These are phyloP conservation scores for Thecocarcelia acutangulata DNA, from an alignment of 2,888 invertebrate species.

Conservation along the genomic window DNA sequence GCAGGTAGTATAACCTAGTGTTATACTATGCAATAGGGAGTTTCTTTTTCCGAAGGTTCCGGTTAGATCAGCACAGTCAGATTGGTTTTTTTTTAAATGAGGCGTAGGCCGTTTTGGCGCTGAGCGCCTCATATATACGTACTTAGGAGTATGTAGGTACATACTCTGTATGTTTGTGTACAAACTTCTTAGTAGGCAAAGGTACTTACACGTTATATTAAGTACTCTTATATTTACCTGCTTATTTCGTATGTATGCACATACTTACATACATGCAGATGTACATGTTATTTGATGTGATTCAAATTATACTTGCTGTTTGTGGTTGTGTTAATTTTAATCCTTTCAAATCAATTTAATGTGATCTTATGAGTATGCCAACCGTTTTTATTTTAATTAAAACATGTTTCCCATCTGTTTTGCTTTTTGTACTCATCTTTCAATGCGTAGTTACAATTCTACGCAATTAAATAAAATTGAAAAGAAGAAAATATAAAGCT, in stretches of 20 bases:
- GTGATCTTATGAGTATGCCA: conserved; percentile 26
- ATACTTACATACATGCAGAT: neutral
- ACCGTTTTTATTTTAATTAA: conserved; percentile 53
- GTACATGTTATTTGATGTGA: neutral
- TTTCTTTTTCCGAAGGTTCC: too few species aligned
- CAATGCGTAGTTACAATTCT: conserved; percentile 50
- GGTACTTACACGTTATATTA: too few species aligned
- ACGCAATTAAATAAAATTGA: conserved; percentile 58
- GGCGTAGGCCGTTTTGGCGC: too few species aligned
- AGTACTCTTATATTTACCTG: too few species aligned
- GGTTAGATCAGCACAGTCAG: too few species aligned
- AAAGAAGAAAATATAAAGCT: neutral
- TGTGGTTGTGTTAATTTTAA: neutral
- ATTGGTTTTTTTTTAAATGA: too few species aligned
- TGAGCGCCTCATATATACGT: too few species aligned
- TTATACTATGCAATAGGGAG: too few species aligned
- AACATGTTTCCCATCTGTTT: conserved; percentile 62
- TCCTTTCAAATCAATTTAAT: conserved; percentile 23
- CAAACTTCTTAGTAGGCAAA: too few species aligned
- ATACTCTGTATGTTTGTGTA: too few species aligned
- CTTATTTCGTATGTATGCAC: neutral
- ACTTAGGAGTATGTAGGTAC: too few species aligned
- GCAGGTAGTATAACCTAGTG: too few species aligned
- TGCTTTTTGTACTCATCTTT: conserved; percentile 4
- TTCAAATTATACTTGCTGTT: neutral